Evolutionary conservation across 2,888 invertebrate genomes (phyloP).

Genomic region (Eristalis intricaria): DNA sequence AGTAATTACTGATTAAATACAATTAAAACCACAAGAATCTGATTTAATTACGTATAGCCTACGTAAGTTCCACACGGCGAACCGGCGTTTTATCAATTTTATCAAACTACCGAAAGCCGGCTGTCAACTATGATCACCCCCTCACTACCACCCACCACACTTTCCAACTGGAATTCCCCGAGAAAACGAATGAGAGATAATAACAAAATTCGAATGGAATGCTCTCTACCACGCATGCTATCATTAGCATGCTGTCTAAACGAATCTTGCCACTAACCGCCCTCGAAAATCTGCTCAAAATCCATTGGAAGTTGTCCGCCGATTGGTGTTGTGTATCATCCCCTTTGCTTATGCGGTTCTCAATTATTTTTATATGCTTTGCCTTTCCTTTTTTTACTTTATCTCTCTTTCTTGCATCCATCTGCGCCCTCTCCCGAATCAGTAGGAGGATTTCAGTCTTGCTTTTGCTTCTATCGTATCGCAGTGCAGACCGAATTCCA

Average conservation of each 20-base stretch:
- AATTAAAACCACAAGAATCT: constrained; percentile 24
- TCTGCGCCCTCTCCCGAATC: constrained; percentile 58
- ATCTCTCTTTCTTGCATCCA: constrained; percentile 69
- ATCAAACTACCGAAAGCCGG: constrained; percentile 8
- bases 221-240: constrained; percentile 61
- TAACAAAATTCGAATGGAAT: constrained; percentile 49
- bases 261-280: constrained; percentile 61
- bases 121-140: neutral
- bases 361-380: constrained; percentile 55
- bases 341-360: constrained; percentile 60
- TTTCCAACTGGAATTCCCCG: constrained; percentile 51
- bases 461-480: constrained; percentile 49
- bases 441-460: constrained; percentile 57
- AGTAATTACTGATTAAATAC: constrained; percentile 48
- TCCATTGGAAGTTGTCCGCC: constrained; percentile 65
- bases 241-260: constrained; percentile 26
- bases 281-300: constrained; percentile 57
- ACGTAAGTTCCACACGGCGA: constrained; percentile 13
- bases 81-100: constrained; percentile 30
- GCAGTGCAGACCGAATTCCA: constrained; percentile 54
- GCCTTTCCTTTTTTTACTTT: constrained; percentile 33
- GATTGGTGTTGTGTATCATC: constrained; percentile 66
- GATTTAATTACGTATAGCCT: constrained; percentile 38
- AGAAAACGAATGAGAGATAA: constrained; percentile 27
- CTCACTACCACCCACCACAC: neutral